Base-by-base conservation (phyloP, 92 coral and sea anemone genomes). In the Desmophyllum pertusum region DNA sequence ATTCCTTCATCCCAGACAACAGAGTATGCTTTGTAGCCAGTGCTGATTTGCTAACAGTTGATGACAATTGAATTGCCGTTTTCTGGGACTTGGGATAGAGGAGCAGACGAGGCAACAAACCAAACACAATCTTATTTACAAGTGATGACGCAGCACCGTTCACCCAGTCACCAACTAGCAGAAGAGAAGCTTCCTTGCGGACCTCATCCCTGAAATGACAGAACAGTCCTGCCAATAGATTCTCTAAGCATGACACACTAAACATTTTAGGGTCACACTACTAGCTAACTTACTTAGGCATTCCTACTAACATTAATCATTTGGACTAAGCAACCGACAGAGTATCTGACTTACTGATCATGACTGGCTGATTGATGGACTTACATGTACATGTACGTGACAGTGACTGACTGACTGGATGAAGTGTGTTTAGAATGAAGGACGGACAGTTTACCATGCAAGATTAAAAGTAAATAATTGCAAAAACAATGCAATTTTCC, bases 71-170 rank as follows among this genome's bases (percentile, higher is more conserved):
- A 37, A 92, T 55, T 27, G 85, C 87, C 42, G 68, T 78, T 77
- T 75, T 50, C 27, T 86, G 89, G 27, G 90, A 83, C 46, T 36
- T 71, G 35, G 62, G 86, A 29, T 83, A 42, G 10, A 92, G 83
- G 52, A 94, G 63, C 25, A 85, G 73, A n/a, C 72, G 43, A 14
- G 87, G 59, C 30, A 94, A 31, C 55, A 89, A 73, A n/a, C 89
- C 92, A 87, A 78, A 92, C 41, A 89, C 92, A 52, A 92, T 83
- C 23, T n/a, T 45, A 46, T 89, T 92, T 45, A 77, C 79, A 74
- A 89, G 67, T 55, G 80, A 52, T 19, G 81, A 77, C 14, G 81
- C 84, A 33, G 84, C 83, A 29, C 85, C 52, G 5, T 76, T 76
- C 63, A 87, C 45, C 35, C 79, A 64, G 37, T 88, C 63, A 37